Evolutionary conservation across 2,113 vertebrate genomes (phyloP), one percentile per base, ranked within the genome.

Genomic region (Lophotis ruficrista): DNA sequence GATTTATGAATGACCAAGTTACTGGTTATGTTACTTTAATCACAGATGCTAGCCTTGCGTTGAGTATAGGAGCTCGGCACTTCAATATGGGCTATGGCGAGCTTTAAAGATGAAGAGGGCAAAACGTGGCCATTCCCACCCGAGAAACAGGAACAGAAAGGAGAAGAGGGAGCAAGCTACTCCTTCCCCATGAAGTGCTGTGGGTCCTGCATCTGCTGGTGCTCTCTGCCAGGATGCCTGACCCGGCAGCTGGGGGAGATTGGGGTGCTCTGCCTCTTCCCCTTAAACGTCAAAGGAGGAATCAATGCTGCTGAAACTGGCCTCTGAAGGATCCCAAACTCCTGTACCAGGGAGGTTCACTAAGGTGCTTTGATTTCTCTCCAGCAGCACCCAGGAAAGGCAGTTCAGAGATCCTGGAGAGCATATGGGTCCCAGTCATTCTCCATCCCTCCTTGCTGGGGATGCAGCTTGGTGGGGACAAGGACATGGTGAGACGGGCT

Each of bases 51-150:
- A 68, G 35, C 20, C n/a, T 76, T 53, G 6, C 1, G 0, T 33
- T 65, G 16, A 33, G 20, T 16, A 19, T 14, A 14, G 23, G 27
- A 66, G 27, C 61, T 72, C 0, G 0, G 7, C 4, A 2, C 57
- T 69, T 70, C 75, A 38, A 21, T 1, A 1, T 19, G 35, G 68
- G 21, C 57, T 84, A 21, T 9, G 1, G 3, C 21, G 54, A 22
- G 28, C 7, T 83, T 84, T 73, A 30, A 78, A 86, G 75, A 28
- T 30, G 27, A 72, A 69, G 24, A 30, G 7, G 16, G 23, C 51
- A 86, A 83, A 69, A 9, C 1, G 2, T 47, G 37, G 47, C 21
- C 27, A 15, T 77, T 80, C 9, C 25, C 27, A 72, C 2, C 1
- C 45, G 23, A 83, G 22, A 73, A 80, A 57, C 2, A 45, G 53